These are phyloP conservation scores for Xenus cinereus DNA, from an alignment of 2,113 vertebrate species.

Conservation along the genomic window DNA sequence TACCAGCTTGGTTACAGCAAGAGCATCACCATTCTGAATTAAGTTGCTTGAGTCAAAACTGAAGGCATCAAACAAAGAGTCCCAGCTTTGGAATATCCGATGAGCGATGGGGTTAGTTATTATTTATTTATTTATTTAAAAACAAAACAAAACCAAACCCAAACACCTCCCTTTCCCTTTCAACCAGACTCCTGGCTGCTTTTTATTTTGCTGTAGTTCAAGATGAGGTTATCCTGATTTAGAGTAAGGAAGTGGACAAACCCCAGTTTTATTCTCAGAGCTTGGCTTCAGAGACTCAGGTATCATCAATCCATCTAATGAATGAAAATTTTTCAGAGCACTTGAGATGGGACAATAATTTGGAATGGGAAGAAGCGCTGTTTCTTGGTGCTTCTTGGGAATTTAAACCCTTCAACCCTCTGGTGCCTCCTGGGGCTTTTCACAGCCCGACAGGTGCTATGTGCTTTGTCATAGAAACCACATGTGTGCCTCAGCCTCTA, in stretches of 20 bases:
- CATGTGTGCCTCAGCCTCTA: fast-evolving
- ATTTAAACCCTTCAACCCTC: neutral
- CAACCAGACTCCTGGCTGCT: neutral
- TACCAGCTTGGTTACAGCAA: neutral
- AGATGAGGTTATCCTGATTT: neutral
- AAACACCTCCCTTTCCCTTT: neutral
- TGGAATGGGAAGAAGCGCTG: neutral
- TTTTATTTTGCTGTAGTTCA: neutral
- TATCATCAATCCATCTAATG: neutral
- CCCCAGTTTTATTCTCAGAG: neutral
- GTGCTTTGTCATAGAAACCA: neutral
- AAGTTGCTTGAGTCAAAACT: neutral
- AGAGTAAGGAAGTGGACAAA: neutral
- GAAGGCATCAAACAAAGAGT: neutral
- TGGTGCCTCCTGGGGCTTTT: neutral
- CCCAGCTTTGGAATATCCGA: neutral
- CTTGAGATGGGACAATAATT: neutral
- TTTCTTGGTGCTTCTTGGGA: neutral
- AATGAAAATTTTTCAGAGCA: neutral
- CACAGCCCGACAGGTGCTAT: neutral
- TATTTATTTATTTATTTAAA: neutral
- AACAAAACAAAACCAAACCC: neutral
- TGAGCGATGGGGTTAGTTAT: neutral
- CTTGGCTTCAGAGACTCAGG: neutral
- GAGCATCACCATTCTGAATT: neutral